Evolutionary conservation across 1,140 invertebrate genomes (phyloP).

Genomic region (Drosophila elegans): DNA sequence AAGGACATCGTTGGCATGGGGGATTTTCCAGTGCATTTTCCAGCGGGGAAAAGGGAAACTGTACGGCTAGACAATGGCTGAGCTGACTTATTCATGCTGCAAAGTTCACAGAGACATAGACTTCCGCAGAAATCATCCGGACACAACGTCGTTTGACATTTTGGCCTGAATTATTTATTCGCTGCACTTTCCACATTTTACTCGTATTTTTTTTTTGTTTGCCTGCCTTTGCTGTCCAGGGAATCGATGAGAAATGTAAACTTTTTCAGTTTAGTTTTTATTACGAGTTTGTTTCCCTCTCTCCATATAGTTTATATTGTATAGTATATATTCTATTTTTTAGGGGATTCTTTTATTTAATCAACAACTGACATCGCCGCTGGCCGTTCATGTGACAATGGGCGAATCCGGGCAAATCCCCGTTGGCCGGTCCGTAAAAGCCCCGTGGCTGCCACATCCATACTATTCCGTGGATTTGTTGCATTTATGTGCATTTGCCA

Average conservation of each 20-base stretch:
- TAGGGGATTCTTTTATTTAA: slow-evolving; percentile 69
- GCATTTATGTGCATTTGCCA: slow-evolving; percentile 58
- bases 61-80: slow-evolving; percentile 66
- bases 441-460: slow-evolving; percentile 67
- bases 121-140: slow-evolving; percentile 80
- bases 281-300: slow-evolving; percentile 39
- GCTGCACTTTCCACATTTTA: slow-evolving; percentile 65
- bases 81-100: slow-evolving; percentile 75
- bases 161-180: slow-evolving; percentile 78
- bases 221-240: slow-evolving; percentile 20
- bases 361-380: slow-evolving; percentile 73
- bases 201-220: slow-evolving; percentile 11
- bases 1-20: slow-evolving; percentile 8
- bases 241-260: slow-evolving; percentile 76
- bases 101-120: slow-evolving; percentile 65
- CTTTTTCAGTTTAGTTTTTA: slow-evolving; percentile 59
- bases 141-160: slow-evolving; percentile 78
- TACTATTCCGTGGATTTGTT: slow-evolving; percentile 80
- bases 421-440: slow-evolving; percentile 69
- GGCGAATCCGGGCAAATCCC: slow-evolving; percentile 53
- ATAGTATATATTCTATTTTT: slow-evolving; percentile 27
- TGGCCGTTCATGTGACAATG: slow-evolving; percentile 64
- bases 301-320: not conserved
- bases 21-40: slow-evolving; percentile 1
- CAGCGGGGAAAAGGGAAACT: not conserved